These are phyloP conservation scores for Piprites chloris DNA, from an alignment of 2,113 vertebrate species.

Conservation along the genomic window DNA sequence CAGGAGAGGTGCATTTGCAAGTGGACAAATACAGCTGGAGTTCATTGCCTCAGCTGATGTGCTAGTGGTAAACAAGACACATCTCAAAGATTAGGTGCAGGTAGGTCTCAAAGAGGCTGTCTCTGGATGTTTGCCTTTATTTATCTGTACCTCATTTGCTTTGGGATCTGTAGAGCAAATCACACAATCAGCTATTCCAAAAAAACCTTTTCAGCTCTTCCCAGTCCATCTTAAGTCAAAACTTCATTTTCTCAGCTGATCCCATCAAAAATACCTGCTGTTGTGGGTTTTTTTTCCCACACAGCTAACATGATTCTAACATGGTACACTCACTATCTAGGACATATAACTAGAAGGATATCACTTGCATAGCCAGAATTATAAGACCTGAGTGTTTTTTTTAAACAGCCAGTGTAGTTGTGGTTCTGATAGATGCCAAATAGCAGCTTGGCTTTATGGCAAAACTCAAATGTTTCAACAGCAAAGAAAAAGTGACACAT, in stretches of 20 bases:
- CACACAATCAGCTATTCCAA: not conserved
- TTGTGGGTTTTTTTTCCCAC: rapidly evolving
- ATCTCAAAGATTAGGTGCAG: not conserved
- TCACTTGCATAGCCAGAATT: not conserved
- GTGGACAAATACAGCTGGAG: not conserved
- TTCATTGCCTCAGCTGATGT: not conserved
- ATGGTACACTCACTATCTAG: not conserved
- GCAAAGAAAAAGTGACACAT: not conserved
- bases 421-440: not conserved
- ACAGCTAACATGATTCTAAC: not conserved
- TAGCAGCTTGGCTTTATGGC: not conserved
- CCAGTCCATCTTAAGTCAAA: not conserved
- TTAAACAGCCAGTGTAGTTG: not conserved
- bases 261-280: not conserved
- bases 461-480: not conserved
- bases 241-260: not conserved
- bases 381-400: not conserved
- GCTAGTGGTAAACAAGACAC: not conserved
- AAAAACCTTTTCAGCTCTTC: not conserved
- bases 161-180: not conserved
- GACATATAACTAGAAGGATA: not conserved
- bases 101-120: not conserved
- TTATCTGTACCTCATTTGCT: not conserved
- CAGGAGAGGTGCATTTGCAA: not conserved
- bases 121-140: not conserved